phyloP scores from a whole-genome alignment of 2,888 invertebrate species.

The Cephus nigrinus region DNA sequence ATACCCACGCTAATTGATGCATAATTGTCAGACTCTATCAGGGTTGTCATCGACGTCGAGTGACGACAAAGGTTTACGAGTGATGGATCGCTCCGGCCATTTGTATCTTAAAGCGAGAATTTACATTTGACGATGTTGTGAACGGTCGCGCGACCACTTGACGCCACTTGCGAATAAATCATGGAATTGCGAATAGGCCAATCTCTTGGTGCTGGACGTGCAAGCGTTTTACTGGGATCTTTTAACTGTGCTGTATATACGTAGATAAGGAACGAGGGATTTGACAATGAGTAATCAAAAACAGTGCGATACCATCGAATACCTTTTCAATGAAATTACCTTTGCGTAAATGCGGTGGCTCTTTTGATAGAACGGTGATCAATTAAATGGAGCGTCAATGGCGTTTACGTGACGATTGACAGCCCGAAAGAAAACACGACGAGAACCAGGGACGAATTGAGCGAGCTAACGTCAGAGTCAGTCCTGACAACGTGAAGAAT shows the following conservation, averaged over 20 bases:
- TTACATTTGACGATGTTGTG: too few species aligned
- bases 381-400: neutral
- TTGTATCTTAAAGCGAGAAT: neutral
- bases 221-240: neutral
- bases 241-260: neutral
- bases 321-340: neutral
- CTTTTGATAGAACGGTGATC: neutral
- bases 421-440: neutral
- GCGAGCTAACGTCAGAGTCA: neutral
- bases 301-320: neutral
- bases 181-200: neutral
- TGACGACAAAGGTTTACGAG: neutral
- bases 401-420: neutral
- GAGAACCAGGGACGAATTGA: neutral
- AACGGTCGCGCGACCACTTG: neutral
- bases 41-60: neutral
- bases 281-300: neutral
- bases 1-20: neutral
- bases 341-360: neutral
- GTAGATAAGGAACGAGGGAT: neutral
- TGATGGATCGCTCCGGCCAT: neutral
- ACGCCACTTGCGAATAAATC: neutral
- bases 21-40: neutral
- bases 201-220: neutral
- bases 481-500: too few species aligned